Conservation (phyloP, 1,140 invertebrate species). For the Platorchestia sp. region DNA sequence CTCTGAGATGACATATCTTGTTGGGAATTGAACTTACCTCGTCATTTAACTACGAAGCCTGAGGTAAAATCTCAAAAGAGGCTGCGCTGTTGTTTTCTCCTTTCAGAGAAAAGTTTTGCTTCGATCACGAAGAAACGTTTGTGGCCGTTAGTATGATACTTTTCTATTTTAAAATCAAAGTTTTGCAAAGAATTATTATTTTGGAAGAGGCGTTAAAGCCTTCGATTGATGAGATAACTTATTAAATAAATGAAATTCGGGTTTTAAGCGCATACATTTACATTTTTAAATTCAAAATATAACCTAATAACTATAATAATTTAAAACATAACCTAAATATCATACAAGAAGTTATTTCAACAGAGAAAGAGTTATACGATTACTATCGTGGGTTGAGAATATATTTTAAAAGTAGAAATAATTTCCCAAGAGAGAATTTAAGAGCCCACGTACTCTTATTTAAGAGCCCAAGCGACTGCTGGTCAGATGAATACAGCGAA, state of each 20-base stretch:
- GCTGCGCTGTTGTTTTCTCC: background rate
- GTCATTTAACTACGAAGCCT: background rate
- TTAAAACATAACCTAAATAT: background rate
- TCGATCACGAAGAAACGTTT: background rate
- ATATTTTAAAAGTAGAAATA: background rate
- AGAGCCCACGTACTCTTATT: background rate
- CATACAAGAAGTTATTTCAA: background rate
- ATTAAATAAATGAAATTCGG: background rate
- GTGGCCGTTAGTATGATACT: background rate
- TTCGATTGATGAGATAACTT: background rate
- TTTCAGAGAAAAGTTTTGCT: background rate
- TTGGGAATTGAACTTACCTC: background rate
- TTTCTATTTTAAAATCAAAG: background rate
- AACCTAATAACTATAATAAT: no score
- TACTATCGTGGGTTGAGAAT: background rate
- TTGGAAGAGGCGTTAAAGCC: no score
- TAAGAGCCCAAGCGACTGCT: background rate
- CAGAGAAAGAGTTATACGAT: background rate
- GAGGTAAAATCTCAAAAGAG: background rate
- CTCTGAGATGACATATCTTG: background rate
- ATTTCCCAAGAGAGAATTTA: background rate
- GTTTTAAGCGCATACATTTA: background rate
- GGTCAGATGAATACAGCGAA: background rate
- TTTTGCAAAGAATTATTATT: background rate
- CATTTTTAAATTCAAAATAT: background rate